Evolutionary conservation across 2,888 invertebrate genomes (phyloP), one percentile per base, ranked within the genome.

Genomic region (Polylopha cassiicola): DNA sequence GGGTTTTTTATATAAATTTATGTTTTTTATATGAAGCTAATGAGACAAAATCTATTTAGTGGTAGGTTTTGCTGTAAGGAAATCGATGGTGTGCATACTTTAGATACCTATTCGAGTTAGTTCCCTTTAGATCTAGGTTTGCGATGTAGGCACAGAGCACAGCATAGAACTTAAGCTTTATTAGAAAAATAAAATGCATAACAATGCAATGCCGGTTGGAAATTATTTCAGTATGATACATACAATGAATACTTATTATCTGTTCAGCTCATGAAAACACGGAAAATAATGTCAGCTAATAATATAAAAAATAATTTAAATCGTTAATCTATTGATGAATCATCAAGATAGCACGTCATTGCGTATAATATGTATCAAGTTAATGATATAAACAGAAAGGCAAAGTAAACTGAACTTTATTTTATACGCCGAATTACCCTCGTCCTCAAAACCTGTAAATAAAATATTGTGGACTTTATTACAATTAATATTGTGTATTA

Each of bases 371-470:
- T 46, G 33, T 20, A 37, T 6, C 6, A 36, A n/a, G n/a, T 30
- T 11, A 21, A 41, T 9, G 9, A 34, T 9, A 21, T 16, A 26
- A 13, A 36, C 26, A 2, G n/a, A 21, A 16, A 30, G 16, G 21
- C 20, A 30, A 21, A 20, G 13, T 16, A 29, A 21, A 18, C 21
- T 41, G 20, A 5, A 30, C 26, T 24, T 41, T 11, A 29, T 21
- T 14, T 20, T 20, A 18, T 18, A 30, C 9, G 75, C 70, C 24
- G 73, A 60, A 51, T 61, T 77, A 14, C 68, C 67, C 21, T 67
- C 63, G 34, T 70, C 75, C 17, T 70, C 73, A 37, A 73, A 73
- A 64, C 73, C 82, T 82, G 78, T 41, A 66, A 75, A 28, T 27
- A 18, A 30, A 15, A 6, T 18, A 34, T 15, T 8, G 39, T 15